Evolutionary conservation across 2,888 invertebrate species (phyloP), one percentile per base, ranked within the genome.

Genomic region (Halictus quadricinctus): DNA sequence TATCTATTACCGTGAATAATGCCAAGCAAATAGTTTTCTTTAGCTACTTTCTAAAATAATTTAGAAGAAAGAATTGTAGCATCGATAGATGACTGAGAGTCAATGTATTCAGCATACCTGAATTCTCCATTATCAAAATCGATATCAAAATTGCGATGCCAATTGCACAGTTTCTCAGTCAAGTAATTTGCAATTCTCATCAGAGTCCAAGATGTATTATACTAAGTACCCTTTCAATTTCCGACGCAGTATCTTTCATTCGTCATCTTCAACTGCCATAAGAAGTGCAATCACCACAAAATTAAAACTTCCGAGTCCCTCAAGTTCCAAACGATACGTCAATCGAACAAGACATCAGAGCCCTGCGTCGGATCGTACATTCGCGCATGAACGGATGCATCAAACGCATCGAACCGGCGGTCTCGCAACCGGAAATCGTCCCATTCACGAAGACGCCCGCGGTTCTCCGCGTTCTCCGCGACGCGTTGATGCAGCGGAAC

Each of bases 391-490:
- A n/a, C 58, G 58, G n/a, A 58, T 12, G 58, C n/a, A n/a, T 54
- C 10, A n/a, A 54, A 54, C 54, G 54, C 58, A 12, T n/a, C 58
- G n/a, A 58, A 58, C 4, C 58, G n/a, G 58, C 58, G n/a, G 4
- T 18, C 64, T 29, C 60, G 74, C 21, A 69, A 41, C 21, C 69
- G 41, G 69, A 75, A n/a, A 15, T 41, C 54, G 46, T n/a, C 50
- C 41, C 66, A 43, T 64, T 48, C 79, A 15, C 72, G 36, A 80
- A 73, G 69, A 50, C 43, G 48, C 25, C n/a, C 60, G 81, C 76
- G 25, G 29, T 64, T 36, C 66, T 29, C 12, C 36, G 64, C 21
- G 36, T 25, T 73, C 48, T 12, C 29, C 7, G 64, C 36, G n/a
- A 3, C 15, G 54, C 54, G 46, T 18, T 15, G 29, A 0, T 15